Percentiles rank a stretch among this genome's conserved stretches.
Evolutionary conservation across 2,888 invertebrate genomes (phyloP).

Genomic region (Atrina japonica): DNA sequence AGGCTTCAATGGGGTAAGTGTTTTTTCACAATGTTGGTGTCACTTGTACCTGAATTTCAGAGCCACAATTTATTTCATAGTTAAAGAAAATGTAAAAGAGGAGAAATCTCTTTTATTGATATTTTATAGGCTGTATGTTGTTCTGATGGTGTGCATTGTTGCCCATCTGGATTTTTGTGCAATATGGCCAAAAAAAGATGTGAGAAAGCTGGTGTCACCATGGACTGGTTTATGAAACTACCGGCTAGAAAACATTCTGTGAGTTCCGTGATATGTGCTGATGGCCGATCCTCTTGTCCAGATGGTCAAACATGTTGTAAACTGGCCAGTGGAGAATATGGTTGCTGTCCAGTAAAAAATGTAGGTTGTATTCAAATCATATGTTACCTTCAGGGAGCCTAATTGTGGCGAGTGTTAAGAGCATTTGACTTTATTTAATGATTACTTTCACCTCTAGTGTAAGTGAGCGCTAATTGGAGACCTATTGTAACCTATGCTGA

Average conservation of each 20-base stretch:
- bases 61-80: constrained; percentile 61
- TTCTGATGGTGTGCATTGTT: constrained; percentile 72
- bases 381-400: no score
- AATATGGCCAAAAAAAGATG: no score
- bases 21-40: no score
- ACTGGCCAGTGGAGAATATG: constrained; percentile 61
- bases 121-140: constrained; percentile 75
- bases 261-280: constrained; percentile 47
- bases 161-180: constrained; percentile 58
- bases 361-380: constrained; percentile 43
- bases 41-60: no score
- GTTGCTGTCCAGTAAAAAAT: constrained; percentile 75
- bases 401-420: no score
- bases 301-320: constrained; percentile 70
- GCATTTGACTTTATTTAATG: no score
- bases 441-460: no score
- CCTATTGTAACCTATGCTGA: no score
- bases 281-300: constrained; percentile 52
- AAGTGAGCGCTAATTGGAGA: no score
- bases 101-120: no score
- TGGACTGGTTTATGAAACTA: constrained; percentile 36
- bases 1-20: no score
- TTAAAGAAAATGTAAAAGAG: no score
- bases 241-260: neutral
- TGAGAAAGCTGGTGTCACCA: neutral